Evolutionary conservation across 1,140 invertebrate genomes (phyloP).

Genomic region (Drosophila prosaltans): DNA sequence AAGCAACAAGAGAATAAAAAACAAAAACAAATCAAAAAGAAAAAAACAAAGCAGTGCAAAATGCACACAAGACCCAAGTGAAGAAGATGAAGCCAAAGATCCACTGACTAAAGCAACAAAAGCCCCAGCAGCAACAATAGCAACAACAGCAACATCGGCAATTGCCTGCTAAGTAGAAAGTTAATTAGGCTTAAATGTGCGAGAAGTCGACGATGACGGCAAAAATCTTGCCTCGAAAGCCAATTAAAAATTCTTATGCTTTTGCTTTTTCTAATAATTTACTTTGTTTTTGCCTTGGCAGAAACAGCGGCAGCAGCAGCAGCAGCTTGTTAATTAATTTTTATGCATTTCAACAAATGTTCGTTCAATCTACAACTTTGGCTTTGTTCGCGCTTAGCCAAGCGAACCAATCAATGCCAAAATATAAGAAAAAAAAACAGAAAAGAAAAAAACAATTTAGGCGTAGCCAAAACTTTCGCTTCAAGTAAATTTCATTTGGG

Average conservation of each 20-base stretch:
- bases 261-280: constrained; percentile 58
- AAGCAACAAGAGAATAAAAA: constrained; percentile 27
- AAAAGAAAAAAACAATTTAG: constrained; percentile 8
- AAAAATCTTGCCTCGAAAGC: constrained; percentile 58
- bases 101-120: constrained; percentile 5
- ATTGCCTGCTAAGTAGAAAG: constrained; percentile 74
- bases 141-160: constrained; percentile 38
- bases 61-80: constrained; percentile 46
- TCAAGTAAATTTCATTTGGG: constrained; percentile 58
- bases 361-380: constrained; percentile 56
- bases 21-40: constrained; percentile 9
- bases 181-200: constrained; percentile 81
- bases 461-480: constrained; percentile 60
- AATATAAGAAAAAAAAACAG: not conserved
- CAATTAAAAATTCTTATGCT: constrained; percentile 77
- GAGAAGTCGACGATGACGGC: constrained; percentile 52
- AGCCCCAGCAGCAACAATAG: constrained; percentile 1
- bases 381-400: constrained; percentile 60
- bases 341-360: constrained; percentile 77
- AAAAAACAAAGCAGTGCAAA: constrained; percentile 61
- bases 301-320: constrained; percentile 16
- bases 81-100: constrained; percentile 24
- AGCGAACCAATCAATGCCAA: constrained; percentile 64
- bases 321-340: constrained; percentile 72
- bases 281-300: constrained; percentile 13